Evolutionary conservation across 2,113 vertebrate species (phyloP), one percentile per base, ranked within the genome.

Genomic region (Carlito syrichta): DNA sequence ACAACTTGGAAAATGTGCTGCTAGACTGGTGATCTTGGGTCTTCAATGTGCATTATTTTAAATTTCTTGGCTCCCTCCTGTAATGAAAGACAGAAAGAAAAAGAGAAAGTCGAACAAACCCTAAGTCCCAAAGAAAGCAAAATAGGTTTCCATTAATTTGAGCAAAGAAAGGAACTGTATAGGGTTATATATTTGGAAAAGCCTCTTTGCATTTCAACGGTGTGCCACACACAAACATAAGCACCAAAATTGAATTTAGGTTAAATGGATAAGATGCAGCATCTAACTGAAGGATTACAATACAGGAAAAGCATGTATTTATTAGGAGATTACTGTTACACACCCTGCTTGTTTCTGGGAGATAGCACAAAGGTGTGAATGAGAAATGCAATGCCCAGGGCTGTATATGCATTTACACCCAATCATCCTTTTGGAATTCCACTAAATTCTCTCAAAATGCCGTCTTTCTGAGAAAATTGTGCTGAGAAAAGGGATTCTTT

Each of bases 381-480:
- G 54, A 94, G 85, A 96, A 90, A 82, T 1, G 4, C 7, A 35
- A n/a, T 0, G 10, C 19, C 40, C n/a, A 5, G 56, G 50, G 85
- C 48, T 58, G 12, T 5, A 0, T 2, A 4, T 2, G 0, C 17
- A 35, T 62, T 91, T 95, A 11, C 13, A 87, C 3, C 19, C 54
- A 77, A 30, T 74, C 35, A 40, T 20, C 19, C n/a, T 94, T 96
- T 92, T 2, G 12, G 93, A 92, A 62, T 90, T 97, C 54, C n/a
- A 88, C 35, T 0, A 83, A 90, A 43, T 91, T 68, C 52, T 98
- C 94, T 68, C 88, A 94, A 96, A 98, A 84, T 96, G 78, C 16
- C n/a, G 95, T 23, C 48, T 71, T 71, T 23, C 25, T 85, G 89
- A 84, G 77, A 81, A 95, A 86, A 94, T 2, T 19, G 63, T 38